These are phyloP conservation scores for Amitus sp. DNA, from an alignment of 2,888 invertebrate species.

Conservation along the genomic window DNA sequence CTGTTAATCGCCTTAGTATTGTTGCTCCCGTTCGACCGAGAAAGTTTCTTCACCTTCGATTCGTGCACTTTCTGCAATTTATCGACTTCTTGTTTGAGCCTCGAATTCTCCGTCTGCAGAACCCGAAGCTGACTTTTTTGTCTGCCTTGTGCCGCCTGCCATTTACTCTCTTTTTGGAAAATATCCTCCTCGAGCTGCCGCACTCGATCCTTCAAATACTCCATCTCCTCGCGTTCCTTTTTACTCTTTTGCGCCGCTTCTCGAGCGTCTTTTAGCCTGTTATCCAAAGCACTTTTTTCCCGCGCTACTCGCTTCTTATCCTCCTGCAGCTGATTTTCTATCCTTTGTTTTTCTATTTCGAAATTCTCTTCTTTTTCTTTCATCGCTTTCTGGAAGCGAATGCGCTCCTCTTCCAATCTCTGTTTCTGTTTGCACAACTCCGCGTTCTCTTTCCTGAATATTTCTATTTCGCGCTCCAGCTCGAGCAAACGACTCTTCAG, in stretches of 20 bases:
- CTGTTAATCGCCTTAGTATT: constrained; percentile 77
- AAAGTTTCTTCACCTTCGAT: constrained; percentile 70
- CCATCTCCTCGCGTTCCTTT: constrained; percentile 78
- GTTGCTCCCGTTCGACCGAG: constrained; percentile 74
- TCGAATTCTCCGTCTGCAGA: constrained; percentile 76
- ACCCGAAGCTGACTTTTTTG: constrained; percentile 79
- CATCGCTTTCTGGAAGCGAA: constrained; percentile 66
- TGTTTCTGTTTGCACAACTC: constrained; percentile 63
- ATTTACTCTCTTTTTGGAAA: constrained; percentile 78
- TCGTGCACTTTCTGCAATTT: constrained; percentile 74
- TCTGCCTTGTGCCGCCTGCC: constrained; percentile 77
- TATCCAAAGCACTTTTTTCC: constrained; percentile 74
- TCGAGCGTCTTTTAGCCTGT: constrained; percentile 71
- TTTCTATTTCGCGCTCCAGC: constrained; percentile 73
- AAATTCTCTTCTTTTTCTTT: constrained; percentile 71
- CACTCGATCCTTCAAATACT: constrained; percentile 73
- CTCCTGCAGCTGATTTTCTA: constrained; percentile 75
- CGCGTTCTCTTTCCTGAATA: constrained; percentile 69
- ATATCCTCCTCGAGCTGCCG: constrained; percentile 74
- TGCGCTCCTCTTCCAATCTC: constrained; percentile 66
- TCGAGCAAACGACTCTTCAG: constrained; percentile 73
- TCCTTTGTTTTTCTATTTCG: constrained; percentile 72
- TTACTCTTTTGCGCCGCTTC: constrained; percentile 74
- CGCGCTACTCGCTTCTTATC: constrained; percentile 76
- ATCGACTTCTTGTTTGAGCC: constrained; percentile 74